A percentile compares a stretch with the other conserved stretches of the same genome.
phyloP scores from a whole-genome alignment of 2,113 vertebrate species.

The Nothocercus nigrocapillus region DNA sequence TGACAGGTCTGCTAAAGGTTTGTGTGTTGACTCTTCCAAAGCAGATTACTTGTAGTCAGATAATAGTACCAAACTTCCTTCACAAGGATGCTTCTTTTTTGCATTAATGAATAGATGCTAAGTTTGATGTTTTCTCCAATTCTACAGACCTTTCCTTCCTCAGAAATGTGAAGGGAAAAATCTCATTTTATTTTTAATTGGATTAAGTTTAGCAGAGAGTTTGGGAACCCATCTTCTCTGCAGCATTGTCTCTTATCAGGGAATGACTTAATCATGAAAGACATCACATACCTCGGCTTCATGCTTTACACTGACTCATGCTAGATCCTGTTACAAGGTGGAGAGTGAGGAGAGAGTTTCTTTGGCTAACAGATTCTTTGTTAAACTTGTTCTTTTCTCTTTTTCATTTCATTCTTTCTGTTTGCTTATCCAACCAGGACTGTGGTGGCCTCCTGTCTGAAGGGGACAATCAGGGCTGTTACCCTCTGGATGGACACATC shows the following conservation, averaged over 20 bases:
- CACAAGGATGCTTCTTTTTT: background rate
- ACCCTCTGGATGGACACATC: slow-evolving; percentile 96
- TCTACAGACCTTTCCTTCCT: background rate
- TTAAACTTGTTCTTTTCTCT: background rate
- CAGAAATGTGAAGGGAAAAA: slow-evolving; percentile 13
- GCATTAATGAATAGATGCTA: background rate
- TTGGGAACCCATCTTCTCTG: slow-evolving; percentile 1
- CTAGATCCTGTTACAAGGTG: slow-evolving; percentile 14
- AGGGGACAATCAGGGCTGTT: slow-evolving; percentile 98
- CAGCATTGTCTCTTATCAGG: slow-evolving; percentile 33
- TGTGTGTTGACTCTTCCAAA: background rate
- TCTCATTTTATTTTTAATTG: slow-evolving; percentile 43
- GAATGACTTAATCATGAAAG: slow-evolving; percentile 17
- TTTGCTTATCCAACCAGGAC: slow-evolving; percentile 80
- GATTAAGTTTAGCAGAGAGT: slow-evolving; percentile 19
- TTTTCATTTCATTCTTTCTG: background rate
- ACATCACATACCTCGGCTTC: slow-evolving; percentile 10
- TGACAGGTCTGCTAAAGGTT: background rate
- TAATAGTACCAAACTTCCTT: background rate
- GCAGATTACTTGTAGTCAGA: background rate
- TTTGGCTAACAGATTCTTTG: slow-evolving; percentile 11
- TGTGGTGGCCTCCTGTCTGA: slow-evolving; percentile 94
- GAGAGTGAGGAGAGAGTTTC: background rate
- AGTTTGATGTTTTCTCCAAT: slow-evolving; percentile 5
- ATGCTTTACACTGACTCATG: background rate